Conservation (phyloP, 2,888 invertebrate species). For the Steinernema scapterisci region DNA sequence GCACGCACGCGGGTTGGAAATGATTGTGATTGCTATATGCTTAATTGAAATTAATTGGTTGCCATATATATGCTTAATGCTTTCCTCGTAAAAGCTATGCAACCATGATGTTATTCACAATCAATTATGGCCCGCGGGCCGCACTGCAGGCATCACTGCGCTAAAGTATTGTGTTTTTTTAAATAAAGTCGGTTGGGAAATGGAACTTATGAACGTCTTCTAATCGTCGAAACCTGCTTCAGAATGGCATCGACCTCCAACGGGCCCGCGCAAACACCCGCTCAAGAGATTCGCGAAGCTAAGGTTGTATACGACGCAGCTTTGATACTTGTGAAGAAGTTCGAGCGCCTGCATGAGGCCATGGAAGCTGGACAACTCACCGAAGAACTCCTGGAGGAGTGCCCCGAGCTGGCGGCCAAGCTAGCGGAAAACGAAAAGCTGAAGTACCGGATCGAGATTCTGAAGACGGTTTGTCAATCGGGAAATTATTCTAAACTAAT, state of each 20-base stretch:
- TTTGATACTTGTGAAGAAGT: slow-evolving; percentile 42
- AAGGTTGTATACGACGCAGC: neutral
- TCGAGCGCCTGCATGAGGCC: slow-evolving; percentile 45
- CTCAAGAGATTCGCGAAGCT: slow-evolving; percentile 23
- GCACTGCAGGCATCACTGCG: too few species aligned
- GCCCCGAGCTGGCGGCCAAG: slow-evolving; percentile 50
- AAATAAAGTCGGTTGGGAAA: too few species aligned
- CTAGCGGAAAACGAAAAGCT: slow-evolving; percentile 52
- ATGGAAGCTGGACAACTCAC: slow-evolving; percentile 50
- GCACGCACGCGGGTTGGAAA: too few species aligned
- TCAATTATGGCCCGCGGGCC: too few species aligned
- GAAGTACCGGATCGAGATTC: slow-evolving; percentile 55
- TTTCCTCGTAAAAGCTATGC: too few species aligned
- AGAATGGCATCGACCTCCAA: slow-evolving; percentile 21
- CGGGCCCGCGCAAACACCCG: slow-evolving; percentile 30
- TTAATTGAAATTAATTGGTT: too few species aligned
- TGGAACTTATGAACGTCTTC: too few species aligned
- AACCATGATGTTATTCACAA: too few species aligned
- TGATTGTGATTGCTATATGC: too few species aligned
- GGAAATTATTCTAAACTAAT: slow-evolving; percentile 28
- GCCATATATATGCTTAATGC: too few species aligned
- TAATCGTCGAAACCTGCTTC: neutral
- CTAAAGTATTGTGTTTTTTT: too few species aligned
- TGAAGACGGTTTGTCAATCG: slow-evolving; percentile 50
- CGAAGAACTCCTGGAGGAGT: slow-evolving; percentile 52